Conservation (phyloP, 2,797 vertebrate genomes). For the Balearica regulorum region DNA sequence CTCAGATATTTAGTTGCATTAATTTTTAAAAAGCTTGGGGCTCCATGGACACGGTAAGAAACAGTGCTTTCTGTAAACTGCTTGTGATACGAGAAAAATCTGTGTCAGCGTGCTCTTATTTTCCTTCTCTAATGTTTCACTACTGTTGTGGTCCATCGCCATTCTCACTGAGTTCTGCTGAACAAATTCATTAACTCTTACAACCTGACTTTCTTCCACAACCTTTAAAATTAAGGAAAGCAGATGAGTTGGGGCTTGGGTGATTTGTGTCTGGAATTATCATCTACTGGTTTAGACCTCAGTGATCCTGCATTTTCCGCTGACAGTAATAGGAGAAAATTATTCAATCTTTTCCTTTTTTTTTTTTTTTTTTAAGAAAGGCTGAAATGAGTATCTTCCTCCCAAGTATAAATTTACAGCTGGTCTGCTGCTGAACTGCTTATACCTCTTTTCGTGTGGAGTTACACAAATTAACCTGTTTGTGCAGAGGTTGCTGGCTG, state of each 20-base stretch:
- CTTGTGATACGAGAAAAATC: background rate
- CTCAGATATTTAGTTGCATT: background rate
- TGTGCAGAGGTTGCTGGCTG: background rate
- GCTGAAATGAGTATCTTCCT: background rate
- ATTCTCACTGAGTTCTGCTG: background rate
- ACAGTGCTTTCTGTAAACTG: background rate
- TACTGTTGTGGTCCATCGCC: background rate
- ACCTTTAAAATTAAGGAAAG: background rate
- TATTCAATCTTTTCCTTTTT: background rate
- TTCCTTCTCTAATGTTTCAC: background rate
- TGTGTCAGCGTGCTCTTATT: background rate
- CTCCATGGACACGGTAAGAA: background rate
- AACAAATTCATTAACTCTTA: background rate
- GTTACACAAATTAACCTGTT: constrained; percentile 17
- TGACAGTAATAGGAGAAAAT: background rate
- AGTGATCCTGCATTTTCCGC: background rate
- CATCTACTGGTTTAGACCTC: background rate
- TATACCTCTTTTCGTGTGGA: background rate
- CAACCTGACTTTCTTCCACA: background rate
- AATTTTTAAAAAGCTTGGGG: background rate
- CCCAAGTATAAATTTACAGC: background rate
- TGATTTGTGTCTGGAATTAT: background rate
- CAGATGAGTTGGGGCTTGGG: background rate
- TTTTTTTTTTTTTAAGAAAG: background rate
- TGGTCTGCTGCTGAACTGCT: background rate